Evolutionary conservation across 2,888 invertebrate genomes (phyloP).

Genomic region (Aricia artaxerxes): DNA sequence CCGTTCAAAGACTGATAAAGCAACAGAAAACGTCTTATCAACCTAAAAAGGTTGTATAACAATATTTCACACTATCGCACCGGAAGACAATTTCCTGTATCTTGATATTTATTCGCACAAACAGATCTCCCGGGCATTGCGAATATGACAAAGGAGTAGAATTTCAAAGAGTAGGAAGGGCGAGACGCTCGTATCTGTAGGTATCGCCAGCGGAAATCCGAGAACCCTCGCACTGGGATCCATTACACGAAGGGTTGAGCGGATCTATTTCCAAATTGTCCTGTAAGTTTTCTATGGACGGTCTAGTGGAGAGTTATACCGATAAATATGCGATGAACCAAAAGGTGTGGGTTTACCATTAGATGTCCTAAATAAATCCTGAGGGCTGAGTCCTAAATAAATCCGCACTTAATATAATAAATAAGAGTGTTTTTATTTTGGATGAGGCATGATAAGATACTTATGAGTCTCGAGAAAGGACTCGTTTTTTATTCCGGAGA

Average conservation of each 20-base stretch:
- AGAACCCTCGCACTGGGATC: conserved; percentile 59
- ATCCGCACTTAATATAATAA: background rate
- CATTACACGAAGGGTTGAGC: conserved; percentile 39
- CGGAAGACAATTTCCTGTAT: conserved; percentile 1
- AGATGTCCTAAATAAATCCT: background rate
- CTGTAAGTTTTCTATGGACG: conserved; percentile 13
- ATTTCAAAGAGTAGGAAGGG: conserved; percentile 33
- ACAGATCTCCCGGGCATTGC: background rate
- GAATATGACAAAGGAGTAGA: conserved; percentile 29
- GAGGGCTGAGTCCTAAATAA: background rate
- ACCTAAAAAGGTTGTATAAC: conserved; percentile 21
- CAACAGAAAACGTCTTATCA: background rate
- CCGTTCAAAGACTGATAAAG: background rate
- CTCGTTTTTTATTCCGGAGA: background rate
- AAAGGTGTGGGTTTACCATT: background rate
- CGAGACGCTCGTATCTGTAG: conserved; percentile 23
- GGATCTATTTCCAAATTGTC: conserved; percentile 30
- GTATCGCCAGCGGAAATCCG: conserved; percentile 52
- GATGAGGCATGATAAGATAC: background rate
- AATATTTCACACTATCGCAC: conserved; percentile 8
- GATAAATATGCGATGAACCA: conserved; percentile 3
- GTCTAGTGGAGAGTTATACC: background rate
- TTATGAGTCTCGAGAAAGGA: background rate
- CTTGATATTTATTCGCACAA: background rate
- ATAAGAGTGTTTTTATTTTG: background rate